Base-by-base conservation (phyloP, 2,888 invertebrate species). In the Acrobasis repandana region DNA sequence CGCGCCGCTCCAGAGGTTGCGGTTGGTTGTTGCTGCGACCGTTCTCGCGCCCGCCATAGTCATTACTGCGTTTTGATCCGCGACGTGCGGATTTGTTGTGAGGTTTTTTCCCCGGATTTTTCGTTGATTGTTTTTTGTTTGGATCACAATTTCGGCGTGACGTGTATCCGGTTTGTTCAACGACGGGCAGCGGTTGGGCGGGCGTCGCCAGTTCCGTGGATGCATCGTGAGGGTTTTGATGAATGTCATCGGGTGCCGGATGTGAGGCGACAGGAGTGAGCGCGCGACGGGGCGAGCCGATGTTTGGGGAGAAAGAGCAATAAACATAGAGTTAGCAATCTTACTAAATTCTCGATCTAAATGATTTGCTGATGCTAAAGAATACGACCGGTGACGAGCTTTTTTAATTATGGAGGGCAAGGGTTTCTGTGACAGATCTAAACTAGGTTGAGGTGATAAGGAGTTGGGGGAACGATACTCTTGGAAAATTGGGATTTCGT, bases 271-370 rank as follows among this genome's bases (percentile, higher is more conserved):
- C 88, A 74, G 90, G 84, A 89, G 83, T 77, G 84, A 84, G 86
- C 83, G 77, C 89, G 80, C 87, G 87, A 82, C 83, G 86, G 79
- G 83, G 81, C 83, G 90, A 88, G 87, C 84, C 90, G 81, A 81
- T 84, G 77, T 83, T 86, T 77, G 93, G 83, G 94, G 93, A 93
- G 93, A 94, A 76, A 93, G 84, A 90, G 89, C 89, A 88, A 87
- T 77, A 89, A 82, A 90, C 92, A 93, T 74, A 92, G 89, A 93
- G 91, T 94, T 94, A 94, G 93, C 92, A 84, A 92, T 86, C 85
- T 82, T 86, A 89, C 90, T 90, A 75, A 82, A 80, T 73, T 88
- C 82, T 75, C 77, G 75, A 75, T 85, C 83, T 85, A 89, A 79
- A 79, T 84, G 85, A 72, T 83, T 71, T 63, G 77, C 74, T 67